Base-by-base conservation (phyloP, 2,888 invertebrate genomes). In the Drosophila multiciliata region DNA sequence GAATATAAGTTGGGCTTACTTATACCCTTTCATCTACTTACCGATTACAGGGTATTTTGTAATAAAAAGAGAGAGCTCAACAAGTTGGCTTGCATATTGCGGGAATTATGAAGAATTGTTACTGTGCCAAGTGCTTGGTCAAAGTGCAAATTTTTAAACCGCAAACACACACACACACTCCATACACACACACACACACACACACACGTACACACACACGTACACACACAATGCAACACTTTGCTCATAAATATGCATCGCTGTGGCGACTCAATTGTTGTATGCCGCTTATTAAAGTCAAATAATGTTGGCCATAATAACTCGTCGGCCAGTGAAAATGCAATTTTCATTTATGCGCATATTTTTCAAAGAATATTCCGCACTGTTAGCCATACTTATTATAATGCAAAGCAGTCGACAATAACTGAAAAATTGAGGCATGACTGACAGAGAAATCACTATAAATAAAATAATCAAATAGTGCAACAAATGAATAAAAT, bases 191-290 rank as follows among this genome's bases (percentile, higher is more conserved):
- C 50, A 52, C 26, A 36, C 23, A 54, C 23, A 53, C n/a, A 15
- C 17, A 15, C 2, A 63, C n/a, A 45, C 60, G 35, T 48, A 61
- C 32, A 42, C 29, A 61, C 29, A 29, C 17, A 45, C 60, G 40
- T 48, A 61, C 32, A 42, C 29, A 61, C 29, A 36, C 17, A 29
- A 29, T 29, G 29, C 29, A n/a, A 9, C 17, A 5, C 23, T 29
- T n/a, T n/a, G 71, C 82, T 90, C 80, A 87, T 87, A 87, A 87
- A 87, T 90, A 87, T 87, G 87, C 90, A 90, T 66, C 69, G 69
- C 69, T 67, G 80, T 57, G 76, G 82, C 72, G 76, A 55, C 74
- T 70, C 61, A 67, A 62, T 73, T 83, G 69, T 78, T 79, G 75
- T 52, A 50, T 26, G 73, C 70, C 83, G 68, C 84, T 87, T 86